phyloP scores from a whole-genome alignment of 1,140 invertebrate genomes.

The Heliothis virescens region DNA sequence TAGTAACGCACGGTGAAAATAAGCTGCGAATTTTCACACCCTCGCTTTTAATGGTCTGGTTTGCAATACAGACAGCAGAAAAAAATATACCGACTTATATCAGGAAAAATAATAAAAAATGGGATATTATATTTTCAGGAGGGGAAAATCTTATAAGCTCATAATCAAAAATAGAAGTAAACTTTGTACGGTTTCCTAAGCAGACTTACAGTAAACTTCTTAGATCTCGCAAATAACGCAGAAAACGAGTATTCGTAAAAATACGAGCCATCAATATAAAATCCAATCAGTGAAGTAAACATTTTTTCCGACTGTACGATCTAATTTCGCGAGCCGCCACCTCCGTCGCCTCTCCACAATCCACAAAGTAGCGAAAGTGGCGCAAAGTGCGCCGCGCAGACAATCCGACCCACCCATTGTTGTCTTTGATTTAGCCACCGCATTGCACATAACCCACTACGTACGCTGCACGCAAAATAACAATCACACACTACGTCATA shows the following conservation, averaged over 20 bases:
- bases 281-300: conserved; percentile 44
- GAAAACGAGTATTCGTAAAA: background rate
- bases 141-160: too few species aligned
- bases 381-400: conserved; percentile 68
- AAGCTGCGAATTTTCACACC: conserved; percentile 76
- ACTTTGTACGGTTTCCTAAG: conserved; percentile 36
- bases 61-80: conserved; percentile 63
- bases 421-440: conserved; percentile 72
- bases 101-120: conserved; percentile 13
- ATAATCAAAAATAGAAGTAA: background rate
- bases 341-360: conserved; percentile 62
- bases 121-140: background rate
- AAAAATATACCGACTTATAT: background rate
- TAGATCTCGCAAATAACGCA: conserved; percentile 3
- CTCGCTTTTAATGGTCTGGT: conserved; percentile 72
- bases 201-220: conserved; percentile 31
- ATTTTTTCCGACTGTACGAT: conserved; percentile 62
- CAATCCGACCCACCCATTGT: conserved; percentile 73
- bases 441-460: conserved; percentile 47
- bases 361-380: conserved; percentile 78
- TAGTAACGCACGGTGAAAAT: conserved; percentile 64
- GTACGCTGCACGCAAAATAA: conserved; percentile 20
- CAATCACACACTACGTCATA: background rate
- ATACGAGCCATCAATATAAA: conserved; percentile 48
- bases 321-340: conserved; percentile 68